These are phyloP conservation scores for western clawed frog (Xenopus tropicalis) DNA, from an alignment of 2,113 vertebrate species.

Conservation along the genomic window DNA sequence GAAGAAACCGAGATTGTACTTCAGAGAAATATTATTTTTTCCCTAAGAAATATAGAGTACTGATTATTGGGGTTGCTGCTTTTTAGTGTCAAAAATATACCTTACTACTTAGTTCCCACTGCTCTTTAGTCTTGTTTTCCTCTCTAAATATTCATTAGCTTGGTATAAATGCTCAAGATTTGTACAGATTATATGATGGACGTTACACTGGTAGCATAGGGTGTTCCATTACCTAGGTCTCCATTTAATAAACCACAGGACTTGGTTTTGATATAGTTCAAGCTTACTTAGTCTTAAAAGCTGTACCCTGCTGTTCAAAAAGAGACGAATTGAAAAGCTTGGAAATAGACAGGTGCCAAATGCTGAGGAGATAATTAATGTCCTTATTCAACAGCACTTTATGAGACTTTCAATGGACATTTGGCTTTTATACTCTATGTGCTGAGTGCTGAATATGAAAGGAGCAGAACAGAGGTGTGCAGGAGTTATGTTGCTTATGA, in stretches of 20 bases:
- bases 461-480: conserved; percentile 5
- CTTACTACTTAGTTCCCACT: conserved; percentile 37
- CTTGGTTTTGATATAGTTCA: conserved; percentile 32
- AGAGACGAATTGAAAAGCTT: conserved; percentile 28
- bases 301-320: conserved; percentile 35
- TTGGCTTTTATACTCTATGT: conserved; percentile 29
- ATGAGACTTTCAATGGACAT: conserved; percentile 39
- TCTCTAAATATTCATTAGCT: conserved; percentile 42
- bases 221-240: conserved; percentile 34
- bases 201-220: conserved; percentile 25
- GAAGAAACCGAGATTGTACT: too few relatives aligned
- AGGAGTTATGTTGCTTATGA: not conserved
- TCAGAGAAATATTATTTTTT: not conserved
- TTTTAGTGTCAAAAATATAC: conserved; percentile 38
- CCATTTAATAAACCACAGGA: conserved; percentile 45
- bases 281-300: conserved; percentile 45
- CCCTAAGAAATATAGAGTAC: conserved; percentile 16
- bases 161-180: conserved; percentile 31
- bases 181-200: conserved; percentile 39
- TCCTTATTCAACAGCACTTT: conserved; percentile 31
- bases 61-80: conserved; percentile 33
- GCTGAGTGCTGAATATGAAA: conserved; percentile 33
- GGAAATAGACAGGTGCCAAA: conserved; percentile 44
- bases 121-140: conserved; percentile 36
- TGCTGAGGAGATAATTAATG: conserved; percentile 41